These are phyloP conservation scores for Zosterops pallidus DNA, from an alignment of 2,113 vertebrate genomes.

Conservation along the genomic window DNA sequence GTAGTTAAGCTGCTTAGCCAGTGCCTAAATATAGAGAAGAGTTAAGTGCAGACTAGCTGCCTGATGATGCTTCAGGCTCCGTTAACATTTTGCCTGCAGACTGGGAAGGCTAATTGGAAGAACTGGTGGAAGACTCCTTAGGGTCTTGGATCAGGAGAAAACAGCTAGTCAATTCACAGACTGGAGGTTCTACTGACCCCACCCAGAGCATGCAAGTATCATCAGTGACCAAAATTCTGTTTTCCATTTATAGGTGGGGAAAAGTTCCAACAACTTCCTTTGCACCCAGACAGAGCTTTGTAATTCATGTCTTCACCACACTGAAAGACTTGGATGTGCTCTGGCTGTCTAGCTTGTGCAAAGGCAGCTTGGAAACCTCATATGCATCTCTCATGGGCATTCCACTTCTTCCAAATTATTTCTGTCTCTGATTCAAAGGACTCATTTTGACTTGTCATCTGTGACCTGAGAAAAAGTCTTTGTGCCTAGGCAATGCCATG, in stretches of 20 bases:
- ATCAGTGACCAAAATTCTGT: not conserved
- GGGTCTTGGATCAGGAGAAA: not conserved
- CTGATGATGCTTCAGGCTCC: not conserved
- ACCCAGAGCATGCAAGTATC: not conserved
- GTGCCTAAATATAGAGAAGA: not conserved
- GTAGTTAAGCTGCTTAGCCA: slow-evolving; percentile 2
- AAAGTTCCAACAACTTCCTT: not conserved
- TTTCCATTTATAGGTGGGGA: not conserved
- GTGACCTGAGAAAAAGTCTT: not conserved
- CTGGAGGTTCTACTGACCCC: not conserved
- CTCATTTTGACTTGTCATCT: not conserved
- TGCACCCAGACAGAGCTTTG: not conserved
- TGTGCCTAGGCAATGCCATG: not conserved
- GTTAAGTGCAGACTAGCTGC: not conserved
- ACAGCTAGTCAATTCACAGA: not conserved
- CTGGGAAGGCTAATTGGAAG: not conserved
- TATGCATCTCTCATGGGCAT: not conserved
- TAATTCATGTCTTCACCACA: not conserved
- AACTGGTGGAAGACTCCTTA: not conserved
- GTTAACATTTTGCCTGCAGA: not conserved
- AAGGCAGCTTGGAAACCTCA: not conserved
- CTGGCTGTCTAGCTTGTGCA: not conserved
- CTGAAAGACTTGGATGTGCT: not conserved
- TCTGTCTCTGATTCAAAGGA: not conserved
- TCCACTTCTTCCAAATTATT: not conserved